Evolutionary conservation across 2,797 vertebrate genomes (phyloP).

Genomic region (Silurus lanzhouensis): DNA sequence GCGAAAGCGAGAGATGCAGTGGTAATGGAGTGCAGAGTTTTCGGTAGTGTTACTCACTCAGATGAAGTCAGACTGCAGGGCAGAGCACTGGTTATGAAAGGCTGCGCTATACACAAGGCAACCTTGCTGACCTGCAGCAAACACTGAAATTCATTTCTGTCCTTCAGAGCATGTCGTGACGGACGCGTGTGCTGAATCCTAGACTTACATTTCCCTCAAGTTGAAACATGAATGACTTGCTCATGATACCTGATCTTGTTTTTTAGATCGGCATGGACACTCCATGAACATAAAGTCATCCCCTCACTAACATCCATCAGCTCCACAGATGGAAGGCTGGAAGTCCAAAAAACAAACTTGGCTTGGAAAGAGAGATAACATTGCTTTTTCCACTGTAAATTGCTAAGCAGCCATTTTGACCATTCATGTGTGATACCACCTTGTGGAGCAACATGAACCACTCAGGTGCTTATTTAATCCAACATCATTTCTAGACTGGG

Average conservation of each 20-base stretch:
- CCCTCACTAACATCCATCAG: neutral
- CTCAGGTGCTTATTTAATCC: no score
- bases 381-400: neutral
- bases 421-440: neutral
- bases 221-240: neutral
- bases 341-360: neutral
- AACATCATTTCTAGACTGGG: no score
- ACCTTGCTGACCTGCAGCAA: neutral
- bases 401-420: neutral
- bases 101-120: neutral
- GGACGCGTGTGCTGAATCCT: neutral
- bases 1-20: neutral
- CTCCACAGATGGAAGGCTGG: neutral
- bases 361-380: neutral
- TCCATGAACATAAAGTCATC: neutral
- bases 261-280: neutral
- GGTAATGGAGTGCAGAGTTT: slow-evolving; percentile 15
- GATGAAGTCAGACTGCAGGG: slow-evolving; percentile 6
- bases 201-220: neutral
- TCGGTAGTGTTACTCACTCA: slow-evolving; percentile 10
- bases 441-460: neutral
- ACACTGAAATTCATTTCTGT: neutral
- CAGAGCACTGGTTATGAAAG: neutral
- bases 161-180: neutral
- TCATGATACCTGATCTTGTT: neutral